Evolutionary conservation across 2,113 vertebrate genomes (phyloP).

Genomic region (Manacus vitellinus): DNA sequence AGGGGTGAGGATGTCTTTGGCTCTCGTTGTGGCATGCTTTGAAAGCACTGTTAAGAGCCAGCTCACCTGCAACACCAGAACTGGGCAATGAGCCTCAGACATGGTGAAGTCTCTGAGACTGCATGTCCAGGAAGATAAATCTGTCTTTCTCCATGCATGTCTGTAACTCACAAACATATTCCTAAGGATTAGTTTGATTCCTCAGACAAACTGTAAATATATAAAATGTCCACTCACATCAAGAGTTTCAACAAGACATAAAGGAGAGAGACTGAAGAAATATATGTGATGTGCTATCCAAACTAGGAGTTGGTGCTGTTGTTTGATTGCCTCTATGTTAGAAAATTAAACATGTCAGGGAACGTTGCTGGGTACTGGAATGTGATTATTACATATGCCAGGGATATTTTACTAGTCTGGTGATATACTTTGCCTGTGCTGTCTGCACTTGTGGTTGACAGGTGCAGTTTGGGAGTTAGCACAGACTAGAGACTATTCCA

Average conservation of each 20-base stretch:
- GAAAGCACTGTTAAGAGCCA: not conserved
- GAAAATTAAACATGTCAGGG: not conserved
- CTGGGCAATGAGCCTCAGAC: not conserved
- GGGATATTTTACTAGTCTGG: not conserved
- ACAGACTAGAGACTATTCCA: not conserved
- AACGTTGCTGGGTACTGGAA: conserved; percentile 25
- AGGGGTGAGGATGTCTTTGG: not conserved
- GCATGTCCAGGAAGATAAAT: not conserved
- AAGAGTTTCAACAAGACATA: not conserved
- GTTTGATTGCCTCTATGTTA: not conserved
- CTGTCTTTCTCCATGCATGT: not conserved
- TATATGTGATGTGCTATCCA: not conserved
- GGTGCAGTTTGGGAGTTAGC: not conserved
- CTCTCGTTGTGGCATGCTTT: not conserved
- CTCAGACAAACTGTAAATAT: not conserved
- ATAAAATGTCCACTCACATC: not conserved
- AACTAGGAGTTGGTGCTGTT: not conserved
- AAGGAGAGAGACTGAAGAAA: not conserved
- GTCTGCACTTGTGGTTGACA: not conserved
- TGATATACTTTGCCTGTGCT: not conserved
- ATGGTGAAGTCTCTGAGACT: not conserved
- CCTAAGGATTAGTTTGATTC: not conserved
- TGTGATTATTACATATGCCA: not conserved
- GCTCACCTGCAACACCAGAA: not conserved
- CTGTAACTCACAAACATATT: not conserved